These are phyloP conservation scores for Ailurus styani DNA, from an alignment of 2,113 vertebrate genomes.

Conservation along the genomic window DNA sequence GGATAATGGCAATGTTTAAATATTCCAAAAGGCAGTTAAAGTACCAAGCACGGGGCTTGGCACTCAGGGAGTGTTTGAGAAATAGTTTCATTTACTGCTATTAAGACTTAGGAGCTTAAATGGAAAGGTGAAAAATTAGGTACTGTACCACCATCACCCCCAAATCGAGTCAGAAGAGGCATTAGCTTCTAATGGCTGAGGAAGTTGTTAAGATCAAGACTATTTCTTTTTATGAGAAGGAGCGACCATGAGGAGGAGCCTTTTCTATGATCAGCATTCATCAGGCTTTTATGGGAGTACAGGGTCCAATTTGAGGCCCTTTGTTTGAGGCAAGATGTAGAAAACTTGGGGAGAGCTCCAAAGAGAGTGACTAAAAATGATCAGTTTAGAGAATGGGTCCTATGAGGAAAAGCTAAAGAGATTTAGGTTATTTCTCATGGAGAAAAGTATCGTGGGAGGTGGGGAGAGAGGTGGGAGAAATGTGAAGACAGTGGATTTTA, in stretches of 20 bases:
- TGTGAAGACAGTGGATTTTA: conserved; percentile 16
- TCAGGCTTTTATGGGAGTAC: neutral
- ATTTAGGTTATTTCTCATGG: conserved; percentile 40
- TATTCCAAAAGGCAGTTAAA: neutral
- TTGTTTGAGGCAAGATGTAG: conserved; percentile 50
- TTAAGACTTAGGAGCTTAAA: neutral
- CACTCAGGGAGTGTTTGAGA: neutral
- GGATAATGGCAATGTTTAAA: neutral
- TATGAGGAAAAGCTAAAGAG: conserved; percentile 33
- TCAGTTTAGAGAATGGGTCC: conserved; percentile 49
- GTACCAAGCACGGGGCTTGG: neutral
- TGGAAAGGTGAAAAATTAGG: neutral
- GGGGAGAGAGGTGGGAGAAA: neutral
- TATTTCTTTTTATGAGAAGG: neutral
- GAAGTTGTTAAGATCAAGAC: neutral
- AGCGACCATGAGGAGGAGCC: neutral
- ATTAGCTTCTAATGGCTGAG: neutral
- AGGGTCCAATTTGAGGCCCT: neutral
- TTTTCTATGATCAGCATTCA: neutral
- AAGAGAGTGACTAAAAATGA: conserved; percentile 57
- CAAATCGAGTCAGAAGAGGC: neutral
- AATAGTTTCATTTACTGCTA: neutral
- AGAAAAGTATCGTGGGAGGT: neutral
- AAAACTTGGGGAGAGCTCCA: conserved; percentile 42
- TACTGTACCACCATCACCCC: neutral